Percentiles rank a stretch among this genome's conserved stretches.
Evolutionary conservation across 2,113 vertebrate genomes (phyloP).

Genomic region (Triplophysa rosa): DNA sequence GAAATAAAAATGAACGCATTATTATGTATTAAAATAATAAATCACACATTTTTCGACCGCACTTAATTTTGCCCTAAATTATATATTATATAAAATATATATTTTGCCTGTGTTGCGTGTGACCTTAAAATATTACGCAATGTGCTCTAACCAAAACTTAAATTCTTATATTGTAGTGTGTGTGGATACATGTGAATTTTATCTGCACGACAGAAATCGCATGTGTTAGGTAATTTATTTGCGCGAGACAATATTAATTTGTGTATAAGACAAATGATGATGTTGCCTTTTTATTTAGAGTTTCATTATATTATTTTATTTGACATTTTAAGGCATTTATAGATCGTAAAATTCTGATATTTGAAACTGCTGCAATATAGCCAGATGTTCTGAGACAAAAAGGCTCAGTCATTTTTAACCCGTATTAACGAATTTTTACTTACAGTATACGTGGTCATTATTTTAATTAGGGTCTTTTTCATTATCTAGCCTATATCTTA

Average conservation of each 20-base stretch:
- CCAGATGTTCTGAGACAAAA: too few relatives aligned
- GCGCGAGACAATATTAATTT: not conserved
- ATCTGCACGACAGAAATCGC: conserved; percentile 9
- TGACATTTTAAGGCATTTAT: too few relatives aligned
- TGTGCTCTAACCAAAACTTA: not conserved
- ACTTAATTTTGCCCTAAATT: not conserved
- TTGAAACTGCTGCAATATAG: too few relatives aligned
- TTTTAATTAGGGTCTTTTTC: too few relatives aligned
- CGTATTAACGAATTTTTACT: too few relatives aligned
- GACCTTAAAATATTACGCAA: not conserved
- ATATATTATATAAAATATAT: not conserved
- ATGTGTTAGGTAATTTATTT: not conserved
- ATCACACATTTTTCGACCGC: not conserved
- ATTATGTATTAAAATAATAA: conserved; percentile 1
- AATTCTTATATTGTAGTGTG: not conserved
- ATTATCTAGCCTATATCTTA: too few relatives aligned
- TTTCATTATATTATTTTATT: too few relatives aligned
- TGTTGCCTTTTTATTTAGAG: too few relatives aligned
- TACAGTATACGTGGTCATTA: too few relatives aligned
- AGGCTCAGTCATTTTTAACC: too few relatives aligned
- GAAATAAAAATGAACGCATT: not conserved
- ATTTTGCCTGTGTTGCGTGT: conserved; percentile 2
- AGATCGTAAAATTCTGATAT: too few relatives aligned
- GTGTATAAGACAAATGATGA: too few relatives aligned
- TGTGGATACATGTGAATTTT: conserved; percentile 16